Base-by-base conservation (phyloP, 1,140 invertebrate genomes). In the Luehdorfia chinensis region DNA sequence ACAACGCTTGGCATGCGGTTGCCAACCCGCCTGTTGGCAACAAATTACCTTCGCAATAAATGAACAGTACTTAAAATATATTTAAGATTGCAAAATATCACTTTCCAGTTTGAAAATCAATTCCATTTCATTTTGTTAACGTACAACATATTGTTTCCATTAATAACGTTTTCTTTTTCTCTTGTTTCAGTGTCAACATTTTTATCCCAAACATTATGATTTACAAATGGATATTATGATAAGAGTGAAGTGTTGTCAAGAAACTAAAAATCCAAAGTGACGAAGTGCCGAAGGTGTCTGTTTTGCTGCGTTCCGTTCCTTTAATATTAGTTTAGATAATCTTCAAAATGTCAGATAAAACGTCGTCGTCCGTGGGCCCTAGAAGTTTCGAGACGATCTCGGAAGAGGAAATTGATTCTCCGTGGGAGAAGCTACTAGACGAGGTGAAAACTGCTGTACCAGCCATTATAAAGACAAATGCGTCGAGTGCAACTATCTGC, bases 201-300 rank as follows among this genome's bases (percentile, higher is more conserved):
- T 86, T 73, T 83, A 83, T 56, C 83, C 83, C 68, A 86, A 86
- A 76, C 83, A 86, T 84, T 86, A 86, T 86, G 83, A 86, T 86
- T 86, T 86, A 86, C 83, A 86, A 86, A 86, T 86, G 83, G 83
- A 86, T 86, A 86, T 86, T 86, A 86, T 84, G 79, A 86, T 86
- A 76, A 76, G 83, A 86, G 83, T 86, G 79, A 86, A 86, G 83
- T 86, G 83, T 65, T 86, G 76, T 75, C 83, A 86, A 86, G 79
- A 80, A 86, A 84, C 79, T 86, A 84, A 84, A 80, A 86, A 86
- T 69, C 83, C 83, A 72, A 84, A 86, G 83, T 86, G 83, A 86
- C 79, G 69, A 80, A 80, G 79, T 81, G 72, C 55, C 66, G 59
- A 71, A 66, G 73, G 74, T 77, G 76, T 86, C 77, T 71, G 77